Evolutionary conservation across 2,113 vertebrate species (phyloP).

Genomic region (Anthoscopus minutus): DNA sequence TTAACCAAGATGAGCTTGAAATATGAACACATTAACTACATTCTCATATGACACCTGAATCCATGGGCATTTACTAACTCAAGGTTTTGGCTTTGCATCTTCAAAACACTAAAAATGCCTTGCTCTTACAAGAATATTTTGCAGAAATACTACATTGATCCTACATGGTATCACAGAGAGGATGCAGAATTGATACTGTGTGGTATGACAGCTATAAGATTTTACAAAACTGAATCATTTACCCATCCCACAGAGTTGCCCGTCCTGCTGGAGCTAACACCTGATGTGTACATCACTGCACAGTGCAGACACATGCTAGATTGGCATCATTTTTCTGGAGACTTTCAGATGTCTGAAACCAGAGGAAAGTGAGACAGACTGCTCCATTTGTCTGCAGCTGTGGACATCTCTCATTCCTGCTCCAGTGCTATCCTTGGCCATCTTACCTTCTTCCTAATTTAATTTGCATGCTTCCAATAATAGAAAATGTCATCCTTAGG

Average conservation of each 20-base stretch:
- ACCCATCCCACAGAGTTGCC: neutral
- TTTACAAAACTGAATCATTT: neutral
- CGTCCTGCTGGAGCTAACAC: neutral
- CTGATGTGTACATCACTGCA: neutral
- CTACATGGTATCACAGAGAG: accelerated
- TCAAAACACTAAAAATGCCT: neutral
- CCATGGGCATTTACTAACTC: neutral
- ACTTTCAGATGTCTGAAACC: constrained; percentile 9
- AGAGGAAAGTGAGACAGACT: neutral
- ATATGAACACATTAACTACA: neutral
- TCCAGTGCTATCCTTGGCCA: neutral
- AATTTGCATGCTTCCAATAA: neutral
- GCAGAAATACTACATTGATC: neutral
- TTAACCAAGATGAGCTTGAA: neutral
- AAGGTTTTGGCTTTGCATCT: neutral
- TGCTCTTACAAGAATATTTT: neutral
- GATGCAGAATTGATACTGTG: neutral
- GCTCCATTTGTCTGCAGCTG: neutral
- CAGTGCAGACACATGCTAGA: neutral
- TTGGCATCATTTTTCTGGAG: neutral
- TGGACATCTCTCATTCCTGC: neutral
- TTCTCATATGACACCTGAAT: neutral
- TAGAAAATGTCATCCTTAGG: neutral
- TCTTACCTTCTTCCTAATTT: neutral
- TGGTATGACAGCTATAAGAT: neutral